Base-by-base conservation (phyloP, 2,888 invertebrate species). In the Eupithecia centaureata region DNA sequence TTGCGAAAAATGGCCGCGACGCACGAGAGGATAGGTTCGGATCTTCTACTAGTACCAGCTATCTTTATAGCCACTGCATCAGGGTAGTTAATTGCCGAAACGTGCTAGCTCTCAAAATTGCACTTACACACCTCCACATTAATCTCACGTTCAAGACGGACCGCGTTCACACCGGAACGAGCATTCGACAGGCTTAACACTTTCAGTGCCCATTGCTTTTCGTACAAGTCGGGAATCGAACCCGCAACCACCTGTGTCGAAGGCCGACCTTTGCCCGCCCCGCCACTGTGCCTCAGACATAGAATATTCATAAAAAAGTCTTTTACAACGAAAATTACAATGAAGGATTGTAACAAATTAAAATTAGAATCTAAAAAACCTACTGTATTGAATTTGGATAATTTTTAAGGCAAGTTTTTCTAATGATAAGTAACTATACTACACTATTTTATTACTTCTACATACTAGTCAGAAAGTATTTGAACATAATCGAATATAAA, bases 11-110 rank as follows among this genome's bases (percentile, higher is more conserved):
- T n/a, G n/a, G n/a, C n/a, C n/a, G n/a, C n/a, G n/a, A n/a, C n/a
- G n/a, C n/a, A n/a, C n/a, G n/a, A n/a, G n/a, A n/a, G n/a, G n/a
- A n/a, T n/a, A n/a, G n/a, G n/a, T n/a, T n/a, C n/a, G n/a, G n/a
- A n/a, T n/a, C n/a, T n/a, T n/a, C n/a, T n/a, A n/a, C n/a, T n/a
- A n/a, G n/a, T n/a, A 54, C 59, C 33, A 65, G 59, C 68, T 47
- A 1, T 27, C 52, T 27, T 15, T 13, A 27, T 0, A 0, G 25
- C 15, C 27, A 25, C 52, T 52, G 15, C 15, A 52, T 30, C 18
- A 57, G 62, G 22, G 60, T 77, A 75, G 73, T 79, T 82, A 82
- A 82, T 82, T 82, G 80, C 75, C 70, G 65, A 75, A 77, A 81
- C 82, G 83, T 82, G 82, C 77, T 69, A 68, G 63, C 65, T 70